Conservation (phyloP, 2,888 invertebrate genomes). For the Ligdia adustata region DNA sequence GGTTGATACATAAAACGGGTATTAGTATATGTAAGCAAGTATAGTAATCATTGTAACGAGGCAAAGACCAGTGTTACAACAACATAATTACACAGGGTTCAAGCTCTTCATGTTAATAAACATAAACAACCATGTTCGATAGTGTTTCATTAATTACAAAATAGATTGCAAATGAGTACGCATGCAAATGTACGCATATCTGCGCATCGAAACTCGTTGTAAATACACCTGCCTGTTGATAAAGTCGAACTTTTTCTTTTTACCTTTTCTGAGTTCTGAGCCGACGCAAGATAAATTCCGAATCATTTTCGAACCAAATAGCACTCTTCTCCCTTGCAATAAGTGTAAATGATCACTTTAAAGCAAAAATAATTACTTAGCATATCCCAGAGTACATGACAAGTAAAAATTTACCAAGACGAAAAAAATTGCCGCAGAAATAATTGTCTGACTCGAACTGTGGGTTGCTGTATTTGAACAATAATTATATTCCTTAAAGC, state of each 20-base stretch:
- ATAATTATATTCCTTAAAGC: constrained; percentile 28
- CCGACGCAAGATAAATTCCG: constrained; percentile 5
- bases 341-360: not conserved
- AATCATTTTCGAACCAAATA: constrained; percentile 6
- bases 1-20: too few relatives aligned
- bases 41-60: too few relatives aligned
- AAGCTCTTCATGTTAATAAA: too few relatives aligned
- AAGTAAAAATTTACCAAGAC: constrained; percentile 27
- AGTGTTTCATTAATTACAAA: constrained; percentile 9
- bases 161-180: not conserved
- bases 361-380: constrained; percentile 12
- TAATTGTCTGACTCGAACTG: constrained; percentile 28
- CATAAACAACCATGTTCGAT: constrained; percentile 1
- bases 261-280: constrained; percentile 7
- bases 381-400: constrained; percentile 29
- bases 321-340: not conserved
- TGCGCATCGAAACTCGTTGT: constrained; percentile 27
- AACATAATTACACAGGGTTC: too few relatives aligned
- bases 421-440: constrained; percentile 24
- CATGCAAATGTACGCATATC: constrained; percentile 9
- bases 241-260: constrained; percentile 30
- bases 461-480: constrained; percentile 27
- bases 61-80: too few relatives aligned
- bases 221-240: constrained; percentile 33
- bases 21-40: too few relatives aligned